Percentiles rank a stretch among this genome's conserved stretches.
These are phyloP conservation scores for Yponomeuta evonymella DNA, from an alignment of 2,888 invertebrate species.

Conservation along the genomic window DNA sequence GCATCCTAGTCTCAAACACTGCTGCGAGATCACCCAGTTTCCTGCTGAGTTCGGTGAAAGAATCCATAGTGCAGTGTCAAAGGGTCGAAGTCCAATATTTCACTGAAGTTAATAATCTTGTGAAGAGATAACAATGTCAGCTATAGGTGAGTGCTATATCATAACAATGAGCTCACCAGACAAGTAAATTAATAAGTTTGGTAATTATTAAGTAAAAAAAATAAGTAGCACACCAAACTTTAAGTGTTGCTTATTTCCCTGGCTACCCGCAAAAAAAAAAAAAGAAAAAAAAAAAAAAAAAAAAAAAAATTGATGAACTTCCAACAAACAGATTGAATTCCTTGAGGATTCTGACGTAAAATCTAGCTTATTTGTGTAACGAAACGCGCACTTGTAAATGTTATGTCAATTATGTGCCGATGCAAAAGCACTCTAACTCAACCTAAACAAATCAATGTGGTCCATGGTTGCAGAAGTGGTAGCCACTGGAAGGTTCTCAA, in stretches of 20 bases:
- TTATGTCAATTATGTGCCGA: not conserved
- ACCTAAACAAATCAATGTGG: not conserved
- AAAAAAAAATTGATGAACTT: not conserved
- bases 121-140: not conserved
- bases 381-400: not conserved
- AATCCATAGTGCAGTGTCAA: not conserved
- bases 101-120: not conserved
- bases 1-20: not conserved
- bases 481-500: not conserved
- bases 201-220: no score
- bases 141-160: not conserved
- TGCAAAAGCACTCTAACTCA: not conserved
- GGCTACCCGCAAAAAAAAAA: no score
- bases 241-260: no score
- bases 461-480: slow-evolving; percentile 1
- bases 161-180: not conserved
- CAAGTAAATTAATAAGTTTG: no score
- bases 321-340: not conserved
- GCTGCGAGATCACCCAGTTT: not conserved
- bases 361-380: not conserved
- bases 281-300: no score
- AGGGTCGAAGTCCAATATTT: not conserved
- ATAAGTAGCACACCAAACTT: no score
- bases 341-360: not conserved
- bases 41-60: not conserved